A percentile compares a stretch with the other conserved stretches of the same genome.
Evolutionary conservation across 2,113 vertebrate genomes (phyloP).

Genomic region (Serilophus lunatus): DNA sequence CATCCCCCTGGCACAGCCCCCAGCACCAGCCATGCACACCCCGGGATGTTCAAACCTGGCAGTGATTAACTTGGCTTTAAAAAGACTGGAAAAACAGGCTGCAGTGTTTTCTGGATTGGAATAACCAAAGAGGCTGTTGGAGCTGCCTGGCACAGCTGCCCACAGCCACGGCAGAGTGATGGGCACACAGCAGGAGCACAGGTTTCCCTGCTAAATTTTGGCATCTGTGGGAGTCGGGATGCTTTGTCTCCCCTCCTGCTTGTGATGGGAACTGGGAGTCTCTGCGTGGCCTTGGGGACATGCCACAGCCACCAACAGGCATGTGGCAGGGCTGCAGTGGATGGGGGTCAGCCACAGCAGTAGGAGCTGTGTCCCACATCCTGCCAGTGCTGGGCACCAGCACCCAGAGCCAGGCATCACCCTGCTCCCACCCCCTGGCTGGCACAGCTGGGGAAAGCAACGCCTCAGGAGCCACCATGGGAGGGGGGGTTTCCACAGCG

Average conservation of each 20-base stretch:
- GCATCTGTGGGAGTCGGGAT: background rate
- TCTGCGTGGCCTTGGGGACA: background rate
- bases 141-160: fast-evolving
- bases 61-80: background rate
- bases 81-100: fast-evolving
- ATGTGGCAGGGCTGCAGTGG: fast-evolving
- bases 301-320: fast-evolving
- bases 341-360: fast-evolving
- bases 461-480: background rate
- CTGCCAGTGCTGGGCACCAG: fast-evolving
- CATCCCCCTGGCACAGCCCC: background rate
- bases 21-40: background rate
- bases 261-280: background rate
- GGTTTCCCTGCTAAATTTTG: background rate
- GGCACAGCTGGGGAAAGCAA: fast-evolving
- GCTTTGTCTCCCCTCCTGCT: background rate
- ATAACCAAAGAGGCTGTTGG: background rate
- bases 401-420: background rate
- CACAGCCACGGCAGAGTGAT: fast-evolving
- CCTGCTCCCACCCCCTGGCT: fast-evolving
- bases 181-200: fast-evolving
- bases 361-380: background rate
- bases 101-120: fast-evolving
- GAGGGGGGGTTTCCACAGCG: background rate
- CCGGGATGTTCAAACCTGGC: background rate